Evolutionary conservation across 92 coral and sea anemone genomes (phyloP).

Genomic region (Hydrozoanthus gracilis): DNA sequence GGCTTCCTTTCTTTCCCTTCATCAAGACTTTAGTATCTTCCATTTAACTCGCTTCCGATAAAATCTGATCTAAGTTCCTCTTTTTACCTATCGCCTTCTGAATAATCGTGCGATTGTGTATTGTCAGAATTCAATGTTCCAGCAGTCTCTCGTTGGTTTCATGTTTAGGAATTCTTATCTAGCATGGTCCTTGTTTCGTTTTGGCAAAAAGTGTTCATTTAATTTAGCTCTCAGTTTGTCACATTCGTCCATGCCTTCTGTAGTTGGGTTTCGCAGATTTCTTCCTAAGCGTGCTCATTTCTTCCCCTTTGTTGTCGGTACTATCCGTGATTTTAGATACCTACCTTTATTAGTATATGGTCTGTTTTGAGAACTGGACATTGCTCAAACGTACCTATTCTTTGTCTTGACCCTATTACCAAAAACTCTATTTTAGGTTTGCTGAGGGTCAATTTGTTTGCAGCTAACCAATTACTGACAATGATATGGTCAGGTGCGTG

Average conservation of each 20-base stretch:
- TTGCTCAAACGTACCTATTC: too few species aligned
- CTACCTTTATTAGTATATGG: too few species aligned
- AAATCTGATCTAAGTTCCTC: constrained; percentile 53
- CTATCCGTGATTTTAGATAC: constrained; percentile 59
- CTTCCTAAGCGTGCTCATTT: constrained; percentile 64
- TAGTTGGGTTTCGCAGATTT: constrained; percentile 51
- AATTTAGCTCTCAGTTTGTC: constrained; percentile 50
- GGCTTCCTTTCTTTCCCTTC: constrained; percentile 8
- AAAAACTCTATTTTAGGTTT: too few species aligned
- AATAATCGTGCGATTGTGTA: constrained; percentile 40
- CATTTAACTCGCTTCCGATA: constrained; percentile 53
- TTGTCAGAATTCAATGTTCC: constrained; percentile 26
- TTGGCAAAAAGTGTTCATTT: constrained; percentile 48
- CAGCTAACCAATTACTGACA: too few species aligned
- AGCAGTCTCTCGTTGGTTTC: constrained; percentile 6
- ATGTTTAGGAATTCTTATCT: background rate
- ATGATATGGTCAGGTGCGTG: too few species aligned
- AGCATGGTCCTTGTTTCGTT: constrained; percentile 46
- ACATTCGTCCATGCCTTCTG: constrained; percentile 28
- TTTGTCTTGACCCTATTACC: too few species aligned
- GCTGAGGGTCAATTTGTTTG: too few species aligned
- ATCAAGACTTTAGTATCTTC: constrained; percentile 36
- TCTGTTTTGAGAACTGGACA: too few species aligned
- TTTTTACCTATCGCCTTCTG: constrained; percentile 58
- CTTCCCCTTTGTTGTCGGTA: constrained; percentile 65